Percentiles rank a stretch among this genome's conserved stretches.
These are phyloP conservation scores for Phaedon cochleariae DNA, from an alignment of 2,888 invertebrate species.

Conservation along the genomic window DNA sequence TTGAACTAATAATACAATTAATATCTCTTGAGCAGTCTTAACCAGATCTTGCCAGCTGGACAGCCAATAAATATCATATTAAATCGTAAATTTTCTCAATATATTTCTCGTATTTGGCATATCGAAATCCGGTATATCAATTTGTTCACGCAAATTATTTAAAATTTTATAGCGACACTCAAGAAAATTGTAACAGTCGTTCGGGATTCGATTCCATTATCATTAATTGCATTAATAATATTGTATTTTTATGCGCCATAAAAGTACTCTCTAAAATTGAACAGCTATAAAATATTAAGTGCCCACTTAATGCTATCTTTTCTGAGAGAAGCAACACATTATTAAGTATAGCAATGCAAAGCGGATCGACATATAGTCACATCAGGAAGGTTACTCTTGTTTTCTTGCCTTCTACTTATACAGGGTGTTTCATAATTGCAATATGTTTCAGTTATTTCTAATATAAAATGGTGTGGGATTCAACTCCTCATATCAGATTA, in stretches of 20 bases:
- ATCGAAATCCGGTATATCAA: constrained; percentile 14
- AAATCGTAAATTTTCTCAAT: too few relatives aligned
- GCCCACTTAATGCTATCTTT: constrained; percentile 39
- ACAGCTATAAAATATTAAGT: constrained; percentile 42
- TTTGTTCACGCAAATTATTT: constrained; percentile 31
- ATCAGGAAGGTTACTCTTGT: not conserved
- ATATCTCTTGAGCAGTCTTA: not conserved
- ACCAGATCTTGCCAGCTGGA: not conserved
- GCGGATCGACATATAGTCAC: too few relatives aligned
- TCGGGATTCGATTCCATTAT: constrained; percentile 35
- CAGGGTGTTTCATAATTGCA: too few relatives aligned
- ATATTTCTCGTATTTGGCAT: too few relatives aligned
- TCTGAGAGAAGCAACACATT: constrained; percentile 32
- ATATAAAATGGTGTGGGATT: too few relatives aligned
- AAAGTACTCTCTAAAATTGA: constrained; percentile 42
- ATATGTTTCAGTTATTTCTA: too few relatives aligned
- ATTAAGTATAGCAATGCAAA: constrained; percentile 29
- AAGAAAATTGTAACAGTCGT: constrained; percentile 26
- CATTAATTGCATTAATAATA: constrained; percentile 42
- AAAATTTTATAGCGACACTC: constrained; percentile 28
- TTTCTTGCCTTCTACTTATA: not conserved
- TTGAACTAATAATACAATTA: too few relatives aligned
- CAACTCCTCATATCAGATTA: too few relatives aligned
- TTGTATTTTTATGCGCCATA: constrained; percentile 40
- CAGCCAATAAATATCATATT: not conserved